phyloP scores from a whole-genome alignment of 2,113 vertebrate species.

The Lophochroa leadbeateri region DNA sequence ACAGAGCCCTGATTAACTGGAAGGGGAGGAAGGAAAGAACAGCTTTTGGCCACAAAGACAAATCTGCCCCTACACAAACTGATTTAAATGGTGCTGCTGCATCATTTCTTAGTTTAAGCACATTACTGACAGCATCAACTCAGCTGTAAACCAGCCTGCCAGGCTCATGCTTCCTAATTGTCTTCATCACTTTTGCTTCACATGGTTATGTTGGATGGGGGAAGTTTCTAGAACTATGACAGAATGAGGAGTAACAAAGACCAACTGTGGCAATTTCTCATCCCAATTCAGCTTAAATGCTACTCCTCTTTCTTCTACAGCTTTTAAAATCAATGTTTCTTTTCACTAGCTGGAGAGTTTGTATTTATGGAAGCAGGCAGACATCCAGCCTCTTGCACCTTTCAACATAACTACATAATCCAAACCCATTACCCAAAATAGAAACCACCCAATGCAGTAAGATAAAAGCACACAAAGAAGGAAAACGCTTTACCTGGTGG shows the following conservation, averaged over 20 bases:
- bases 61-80: background rate
- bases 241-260: background rate
- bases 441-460: background rate
- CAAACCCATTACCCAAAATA: background rate
- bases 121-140: background rate
- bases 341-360: background rate
- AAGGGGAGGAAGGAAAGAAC: background rate
- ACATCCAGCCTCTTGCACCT: background rate
- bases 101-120: background rate
- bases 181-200: background rate
- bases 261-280: background rate
- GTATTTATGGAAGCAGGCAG: background rate
- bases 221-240: background rate
- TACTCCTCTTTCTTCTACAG: background rate
- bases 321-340: background rate
- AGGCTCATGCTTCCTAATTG: background rate
- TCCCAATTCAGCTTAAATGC: background rate
- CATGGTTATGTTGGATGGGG: background rate
- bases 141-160: background rate
- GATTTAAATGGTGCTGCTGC: background rate
- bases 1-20: background rate
- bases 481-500: conserved; percentile 81
- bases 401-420: background rate
- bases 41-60: background rate
- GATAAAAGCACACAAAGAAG: background rate